phyloP scores from a whole-genome alignment of 2,113 vertebrate genomes.

The Gobius niger region DNA sequence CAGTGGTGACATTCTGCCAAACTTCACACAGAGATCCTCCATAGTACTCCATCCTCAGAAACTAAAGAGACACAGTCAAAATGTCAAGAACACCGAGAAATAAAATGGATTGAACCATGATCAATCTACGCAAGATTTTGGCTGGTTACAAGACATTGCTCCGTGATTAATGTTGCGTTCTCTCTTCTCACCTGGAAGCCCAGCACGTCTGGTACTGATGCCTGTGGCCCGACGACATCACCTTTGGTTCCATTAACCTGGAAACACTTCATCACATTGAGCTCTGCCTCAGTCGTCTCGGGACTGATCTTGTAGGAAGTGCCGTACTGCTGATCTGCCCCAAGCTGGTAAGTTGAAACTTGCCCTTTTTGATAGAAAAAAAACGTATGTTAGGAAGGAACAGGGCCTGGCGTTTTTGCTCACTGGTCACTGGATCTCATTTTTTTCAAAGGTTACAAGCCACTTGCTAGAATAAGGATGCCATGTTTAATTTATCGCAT shows the following conservation, averaged over 20 bases:
- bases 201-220: conserved; percentile 65
- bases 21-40: conserved; percentile 75
- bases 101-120: neutral
- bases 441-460: too few species aligned
- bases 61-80: conserved; percentile 50
- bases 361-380: conserved; percentile 63
- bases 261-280: conserved; percentile 81
- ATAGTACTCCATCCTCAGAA: conserved; percentile 78
- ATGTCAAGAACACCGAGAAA: too few species aligned
- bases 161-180: neutral
- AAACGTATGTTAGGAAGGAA: neutral
- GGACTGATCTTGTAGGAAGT: conserved; percentile 77
- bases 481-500: too few species aligned
- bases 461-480: too few species aligned
- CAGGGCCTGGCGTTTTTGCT: neutral
- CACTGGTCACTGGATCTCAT: too few species aligned
- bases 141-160: neutral
- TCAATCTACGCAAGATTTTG: neutral
- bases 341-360: conserved; percentile 80
- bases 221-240: conserved; percentile 65
- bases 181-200: conserved; percentile 74
- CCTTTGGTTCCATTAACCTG: conserved; percentile 79
- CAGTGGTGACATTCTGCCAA: conserved; percentile 78
- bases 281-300: conserved; percentile 76
- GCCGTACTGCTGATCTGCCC: conserved; percentile 61